Base-by-base conservation (phyloP, 2,888 invertebrate genomes). In the Microplitis manilae region DNA sequence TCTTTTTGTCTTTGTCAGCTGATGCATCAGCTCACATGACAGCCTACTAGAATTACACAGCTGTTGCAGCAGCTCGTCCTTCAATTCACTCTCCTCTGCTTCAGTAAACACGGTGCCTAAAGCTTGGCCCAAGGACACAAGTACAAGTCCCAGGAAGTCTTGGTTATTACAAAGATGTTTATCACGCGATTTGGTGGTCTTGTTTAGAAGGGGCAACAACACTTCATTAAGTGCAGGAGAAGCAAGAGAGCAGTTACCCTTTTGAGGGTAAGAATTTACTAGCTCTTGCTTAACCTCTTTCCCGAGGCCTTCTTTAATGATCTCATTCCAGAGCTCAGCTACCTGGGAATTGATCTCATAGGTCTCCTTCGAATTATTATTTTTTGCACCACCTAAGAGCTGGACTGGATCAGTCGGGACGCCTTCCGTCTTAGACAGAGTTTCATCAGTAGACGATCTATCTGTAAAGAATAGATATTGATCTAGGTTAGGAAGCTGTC, bases 161-260 rank as follows among this genome's bases (percentile, higher is more conserved):
- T 72, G 71, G 61, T 72, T 72, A n/a, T 38, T 17, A n/a, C 39
- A n/a, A 5, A 72, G 17, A 39, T 72, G 62, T 72, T 72, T 72
- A 4, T 72, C 71, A 7, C 72, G 40, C 2, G 64, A 40, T 61
- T 61, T 61, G 8, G 40, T 17, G 17, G 72, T 17, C 39, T 72
- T 72, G n/a, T 61, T 72, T n/a, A 62, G 6, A 1, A 72, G 15
- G 6, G 40, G 6, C 2, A 15, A 8, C 5, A 72, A 30, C 17
- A 62, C 71, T 1, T 60, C n/a, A 62, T 72, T 72, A 1, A 72
- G n/a, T 4, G 2, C 1, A 1, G 71, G 62, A 13, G 71, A 6
- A 5, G 62, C 38, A 1, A 62, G 17, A 15, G 20, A 15, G 17
- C 39, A 61, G 7, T 72, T 62, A 6, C 62, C 64, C 17, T 39